Conservation (phyloP, 2,113 vertebrate species). For the Cynocephalus volans region DNA sequence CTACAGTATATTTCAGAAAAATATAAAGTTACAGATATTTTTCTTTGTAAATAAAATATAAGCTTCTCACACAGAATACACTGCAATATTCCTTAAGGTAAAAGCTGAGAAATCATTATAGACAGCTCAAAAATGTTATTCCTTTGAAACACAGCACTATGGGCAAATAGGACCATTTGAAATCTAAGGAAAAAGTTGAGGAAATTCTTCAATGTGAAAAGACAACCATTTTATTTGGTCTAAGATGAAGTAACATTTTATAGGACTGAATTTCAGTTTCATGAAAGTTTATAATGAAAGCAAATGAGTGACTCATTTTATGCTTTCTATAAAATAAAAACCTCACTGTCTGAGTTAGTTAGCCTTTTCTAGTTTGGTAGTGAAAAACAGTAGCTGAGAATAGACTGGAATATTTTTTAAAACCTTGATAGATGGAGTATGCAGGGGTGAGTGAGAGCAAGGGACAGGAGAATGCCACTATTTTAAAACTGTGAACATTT, state of each 20-base stretch:
- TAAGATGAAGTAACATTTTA: slow-evolving; percentile 68
- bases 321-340: slow-evolving; percentile 65
- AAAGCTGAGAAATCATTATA: slow-evolving; percentile 63
- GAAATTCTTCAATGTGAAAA: slow-evolving; percentile 71
- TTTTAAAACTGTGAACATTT: slow-evolving; percentile 34
- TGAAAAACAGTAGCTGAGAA: not conserved
- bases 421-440: not conserved
- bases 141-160: slow-evolving; percentile 33
- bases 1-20: not conserved
- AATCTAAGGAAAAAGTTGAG: slow-evolving; percentile 50
- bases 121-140: slow-evolving; percentile 62
- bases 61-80: slow-evolving; percentile 23
- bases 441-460: not conserved
- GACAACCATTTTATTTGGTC: slow-evolving; percentile 75
- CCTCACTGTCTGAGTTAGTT: not conserved
- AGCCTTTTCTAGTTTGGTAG: not conserved
- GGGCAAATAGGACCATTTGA: slow-evolving; percentile 72
- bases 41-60: slow-evolving; percentile 70
- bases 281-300: slow-evolving; percentile 65
- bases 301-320: slow-evolving; percentile 61
- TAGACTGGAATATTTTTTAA: not conserved
- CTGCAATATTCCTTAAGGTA: slow-evolving; percentile 53
- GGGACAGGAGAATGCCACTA: not conserved
- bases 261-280: slow-evolving; percentile 54
- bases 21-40: slow-evolving; percentile 56